Conservation (phyloP, 2,113 vertebrate species). For the Telmatochromis brachygnathus region DNA sequence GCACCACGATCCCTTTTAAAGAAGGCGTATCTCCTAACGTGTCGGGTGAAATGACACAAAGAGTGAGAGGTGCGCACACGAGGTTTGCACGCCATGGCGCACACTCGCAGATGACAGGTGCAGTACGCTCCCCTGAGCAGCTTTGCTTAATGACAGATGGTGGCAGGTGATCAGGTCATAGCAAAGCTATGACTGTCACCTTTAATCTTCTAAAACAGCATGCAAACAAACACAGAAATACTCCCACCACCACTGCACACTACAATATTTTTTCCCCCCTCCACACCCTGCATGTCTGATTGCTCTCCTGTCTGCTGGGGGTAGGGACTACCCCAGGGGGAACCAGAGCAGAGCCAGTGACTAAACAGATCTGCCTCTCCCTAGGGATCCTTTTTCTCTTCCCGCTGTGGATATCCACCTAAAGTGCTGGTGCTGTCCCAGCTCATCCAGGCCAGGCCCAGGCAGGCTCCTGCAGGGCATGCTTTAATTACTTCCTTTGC, state of each 20-base stretch:
- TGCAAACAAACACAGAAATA: conserved; percentile 1
- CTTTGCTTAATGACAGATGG: conserved; percentile 61
- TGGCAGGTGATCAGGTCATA: conserved; percentile 66
- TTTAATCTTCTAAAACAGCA: conserved; percentile 60
- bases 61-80: not conserved
- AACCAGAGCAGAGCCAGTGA: conserved; percentile 1
- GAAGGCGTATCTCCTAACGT: not conserved
- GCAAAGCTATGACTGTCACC: conserved; percentile 62
- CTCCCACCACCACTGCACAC: not conserved
- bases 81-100: not conserved
- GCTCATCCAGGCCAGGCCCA: conserved; percentile 30
- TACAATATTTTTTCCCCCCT: not conserved
- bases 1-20: not conserved
- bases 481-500: conserved; percentile 62
- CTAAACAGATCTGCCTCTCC: conserved; percentile 17
- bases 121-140: conserved; percentile 42
- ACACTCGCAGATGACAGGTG: conserved; percentile 51
- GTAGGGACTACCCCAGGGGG: conserved; percentile 16
- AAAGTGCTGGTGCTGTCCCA: conserved; percentile 10
- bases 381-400: not conserved
- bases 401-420: not conserved
- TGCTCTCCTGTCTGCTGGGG: conserved; percentile 38
- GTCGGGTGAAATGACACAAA: conserved; percentile 1
- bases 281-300: conserved; percentile 40
- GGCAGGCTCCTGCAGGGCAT: conserved; percentile 45